Evolutionary conservation across 2,797 vertebrate species (phyloP).

Genomic region (Moxostoma hubbsi): DNA sequence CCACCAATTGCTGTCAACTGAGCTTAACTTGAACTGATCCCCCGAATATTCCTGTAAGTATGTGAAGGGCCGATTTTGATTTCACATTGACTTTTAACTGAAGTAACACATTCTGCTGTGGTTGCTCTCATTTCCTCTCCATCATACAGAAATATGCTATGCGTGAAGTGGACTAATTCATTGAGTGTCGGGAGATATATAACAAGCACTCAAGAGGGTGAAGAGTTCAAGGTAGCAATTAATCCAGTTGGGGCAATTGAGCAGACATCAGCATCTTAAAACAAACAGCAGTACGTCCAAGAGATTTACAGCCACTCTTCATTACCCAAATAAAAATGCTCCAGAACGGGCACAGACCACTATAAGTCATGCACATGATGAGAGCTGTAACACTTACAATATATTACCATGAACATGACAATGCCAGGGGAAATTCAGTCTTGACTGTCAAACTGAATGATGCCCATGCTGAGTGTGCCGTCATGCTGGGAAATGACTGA

Average conservation of each 20-base stretch:
- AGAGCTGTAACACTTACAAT: conserved; percentile 41
- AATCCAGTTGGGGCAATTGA: conserved; percentile 24
- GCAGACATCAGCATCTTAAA: conserved; percentile 43
- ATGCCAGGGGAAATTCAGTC: too few species aligned
- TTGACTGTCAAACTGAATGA: too few species aligned
- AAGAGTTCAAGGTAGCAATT: conserved; percentile 41
- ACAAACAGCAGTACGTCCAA: conserved; percentile 40
- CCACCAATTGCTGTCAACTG: too few species aligned
- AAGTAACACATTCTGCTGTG: neutral
- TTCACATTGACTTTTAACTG: neutral
- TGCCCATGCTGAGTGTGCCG: too few species aligned
- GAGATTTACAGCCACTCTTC: conserved; percentile 43
- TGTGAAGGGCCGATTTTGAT: neutral
- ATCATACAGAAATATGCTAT: conserved; percentile 42
- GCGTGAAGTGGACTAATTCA: conserved; percentile 44
- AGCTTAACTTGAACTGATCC: too few species aligned
- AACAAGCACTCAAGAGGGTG: conserved; percentile 35
- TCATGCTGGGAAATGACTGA: too few species aligned
- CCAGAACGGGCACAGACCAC: neutral
- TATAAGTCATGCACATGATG: conserved; percentile 38
- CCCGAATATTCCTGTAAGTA: too few species aligned
- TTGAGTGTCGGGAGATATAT: conserved; percentile 43
- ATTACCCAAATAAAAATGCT: conserved; percentile 36
- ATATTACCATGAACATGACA: conserved; percentile 33
- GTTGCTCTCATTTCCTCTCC: conserved; percentile 10